Evolutionary conservation across 35 echinoderm and acorn worm genomes (phyloP), one percentile per base, ranked within the genome.

Genomic region (Apostichopus japonicus): DNA sequence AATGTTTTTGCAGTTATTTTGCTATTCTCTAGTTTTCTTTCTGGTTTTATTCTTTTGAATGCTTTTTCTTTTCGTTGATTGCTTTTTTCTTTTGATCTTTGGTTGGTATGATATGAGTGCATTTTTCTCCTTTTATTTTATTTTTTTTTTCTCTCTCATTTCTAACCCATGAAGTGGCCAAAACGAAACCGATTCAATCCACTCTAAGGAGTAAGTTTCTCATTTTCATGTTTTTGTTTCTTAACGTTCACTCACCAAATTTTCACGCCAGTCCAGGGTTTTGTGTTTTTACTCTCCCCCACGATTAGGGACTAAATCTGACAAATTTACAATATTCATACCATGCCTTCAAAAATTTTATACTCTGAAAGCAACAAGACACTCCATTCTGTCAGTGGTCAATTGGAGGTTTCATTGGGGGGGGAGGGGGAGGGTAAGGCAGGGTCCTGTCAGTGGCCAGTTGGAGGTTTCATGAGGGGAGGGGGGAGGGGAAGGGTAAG

Each of bases 71-170:
- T 84, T 57, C 57, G 70, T 65, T 72, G 70, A 16, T 72, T 72
- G 13, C 9, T 5, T 5, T 56, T 84, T 58, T 84, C 55, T 54
- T 55, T 59, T 84, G 5, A 6, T 5, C 61, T 84, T 75, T 55
- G 81, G 53, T 84, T 84, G 80, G 80, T 84, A 84, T 84, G 81
- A 84, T 55, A 84, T 84, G 81, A 84, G 53, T 84, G 81, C 54
- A 84, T 84, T 84, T 57, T 84, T 23, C 57, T n/a, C 54, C 56
- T 16, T 57, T 80, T 51, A 44, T 44, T 44, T 44, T 0, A 53
- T 54, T 7, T 83, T 22, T 23, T 55, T 82, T 83, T 83, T 83
- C 51, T 55, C 57, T 24, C 56, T 58, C 54, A 57, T 84, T 84
- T 84, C 81, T 84, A 84, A 84, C 81, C 54, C 81, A 84, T 84